Base-by-base conservation (phyloP, 1,140 invertebrate species). In the Ostrea edulis region DNA sequence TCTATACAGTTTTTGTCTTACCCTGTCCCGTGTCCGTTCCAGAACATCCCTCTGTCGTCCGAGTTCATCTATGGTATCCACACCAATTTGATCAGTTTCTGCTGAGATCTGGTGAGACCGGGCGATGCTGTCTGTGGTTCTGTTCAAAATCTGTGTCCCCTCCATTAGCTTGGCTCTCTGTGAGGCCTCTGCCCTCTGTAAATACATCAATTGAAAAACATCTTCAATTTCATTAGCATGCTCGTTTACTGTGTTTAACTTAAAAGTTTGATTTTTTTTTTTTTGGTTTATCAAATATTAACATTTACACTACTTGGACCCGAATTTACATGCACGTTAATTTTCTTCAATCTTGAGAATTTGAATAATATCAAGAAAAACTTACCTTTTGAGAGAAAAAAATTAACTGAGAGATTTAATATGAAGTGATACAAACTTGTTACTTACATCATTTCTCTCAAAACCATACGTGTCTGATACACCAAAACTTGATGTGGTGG, bases 81-180 rank as follows among this genome's bases (percentile, higher is more conserved):
- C 96, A 0, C 97, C 97, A 90, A 98, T 96, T 92, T 96, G 95
- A 94, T 98, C 97, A 0, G 97, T 97, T 93, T 98, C 97, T 11
- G 96, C 95, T 17, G 97, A 97, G 82, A 97, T 96, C 91, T 96
- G 96, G 89, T 97, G 96, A 2, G 97, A 97, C 88, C 97, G 95
- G 2, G 95, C 95, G 17, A 97, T 95, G 90, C 97, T 97, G 55
- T 96, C 96, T 0, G 96, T 95, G 7, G 97, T 96, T 87, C 97
- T 94, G 89, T 96, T 96, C 8, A 97, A 92, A 3, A 93, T 92
- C 82, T 94, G 91, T n/a, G 93, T 92, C 22, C 94, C 94, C 71
- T 94, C 93, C 68, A 94, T 86, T 54, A 95, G 82, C 62, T 93
- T 92, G n/a, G 88, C 85, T 77, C 94, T 88, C 58, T 94, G 93